These are phyloP conservation scores for Pristionchus japonicus DNA, from an alignment of 2,888 invertebrate genomes.

Conservation along the genomic window DNA sequence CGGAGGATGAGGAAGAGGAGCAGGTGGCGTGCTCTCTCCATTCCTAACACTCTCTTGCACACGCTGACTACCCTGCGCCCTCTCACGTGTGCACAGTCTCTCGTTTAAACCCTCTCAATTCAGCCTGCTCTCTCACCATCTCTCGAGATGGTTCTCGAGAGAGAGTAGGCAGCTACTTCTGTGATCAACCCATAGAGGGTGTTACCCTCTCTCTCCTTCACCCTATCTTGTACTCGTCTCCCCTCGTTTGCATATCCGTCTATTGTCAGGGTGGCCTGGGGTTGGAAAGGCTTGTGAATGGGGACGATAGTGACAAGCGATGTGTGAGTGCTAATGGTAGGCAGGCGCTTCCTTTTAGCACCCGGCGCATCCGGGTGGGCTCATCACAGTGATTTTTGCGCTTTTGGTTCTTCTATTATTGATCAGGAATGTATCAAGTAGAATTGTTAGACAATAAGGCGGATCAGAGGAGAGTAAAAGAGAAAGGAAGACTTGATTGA, in stretches of 20 bases:
- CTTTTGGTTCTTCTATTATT: not conserved
- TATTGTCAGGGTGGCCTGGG: not conserved
- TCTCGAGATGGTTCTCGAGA: not conserved
- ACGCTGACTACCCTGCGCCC: not conserved
- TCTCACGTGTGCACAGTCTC: not conserved
- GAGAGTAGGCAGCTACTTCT: not conserved
- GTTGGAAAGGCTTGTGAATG: not conserved
- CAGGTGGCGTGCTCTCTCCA: constrained; percentile 11
- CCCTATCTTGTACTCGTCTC: not conserved
- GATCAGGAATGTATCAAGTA: not conserved
- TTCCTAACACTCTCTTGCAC: not conserved
- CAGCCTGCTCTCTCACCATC: not conserved
- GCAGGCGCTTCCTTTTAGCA: not conserved
- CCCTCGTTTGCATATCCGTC: constrained; percentile 38
- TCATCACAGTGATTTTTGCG: not conserved
- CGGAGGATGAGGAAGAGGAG: not conserved
- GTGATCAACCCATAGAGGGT: not conserved
- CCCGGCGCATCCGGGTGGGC: not conserved
- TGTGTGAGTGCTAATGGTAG: not conserved
- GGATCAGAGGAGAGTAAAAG: not conserved
- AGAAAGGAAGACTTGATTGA: not conserved
- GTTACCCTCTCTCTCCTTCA: not conserved
- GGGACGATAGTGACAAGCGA: not conserved
- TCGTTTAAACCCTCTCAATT: not conserved
- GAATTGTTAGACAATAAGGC: not conserved